These are phyloP conservation scores for Cottus gobio DNA, from an alignment of 2,113 vertebrate genomes.

Conservation along the genomic window DNA sequence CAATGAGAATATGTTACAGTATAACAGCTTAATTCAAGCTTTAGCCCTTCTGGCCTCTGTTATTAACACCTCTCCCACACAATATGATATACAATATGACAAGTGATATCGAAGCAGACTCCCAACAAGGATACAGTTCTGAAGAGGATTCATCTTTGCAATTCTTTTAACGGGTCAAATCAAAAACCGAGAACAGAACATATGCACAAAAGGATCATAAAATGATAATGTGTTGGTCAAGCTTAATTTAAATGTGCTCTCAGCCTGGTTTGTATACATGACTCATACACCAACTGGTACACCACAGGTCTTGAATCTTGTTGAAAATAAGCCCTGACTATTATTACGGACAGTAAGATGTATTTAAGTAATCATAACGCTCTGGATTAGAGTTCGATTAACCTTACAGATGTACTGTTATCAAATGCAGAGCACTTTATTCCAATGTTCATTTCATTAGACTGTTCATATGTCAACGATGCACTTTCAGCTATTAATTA, in stretches of 20 bases:
- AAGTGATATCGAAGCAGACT: slow-evolving; percentile 19
- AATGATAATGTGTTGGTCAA: background rate
- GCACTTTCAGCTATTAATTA: slow-evolving; percentile 45
- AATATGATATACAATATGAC: slow-evolving; percentile 4
- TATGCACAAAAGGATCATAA: background rate
- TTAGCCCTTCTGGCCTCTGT: slow-evolving; percentile 22
- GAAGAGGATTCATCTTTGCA: background rate
- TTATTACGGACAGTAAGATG: background rate
- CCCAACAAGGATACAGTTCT: background rate
- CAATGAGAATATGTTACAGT: slow-evolving; percentile 15
- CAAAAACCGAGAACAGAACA: slow-evolving; percentile 7
- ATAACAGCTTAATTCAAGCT: slow-evolving; percentile 17
- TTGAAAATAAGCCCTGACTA: background rate
- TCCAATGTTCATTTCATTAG: slow-evolving; percentile 15
- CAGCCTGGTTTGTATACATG: background rate
- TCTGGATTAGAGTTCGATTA: slow-evolving; percentile 20
- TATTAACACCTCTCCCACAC: slow-evolving; percentile 44
- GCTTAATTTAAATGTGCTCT: background rate
- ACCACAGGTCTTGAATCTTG: background rate
- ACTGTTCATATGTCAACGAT: background rate
- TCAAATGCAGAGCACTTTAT: slow-evolving; percentile 16
- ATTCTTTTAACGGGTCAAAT: background rate
- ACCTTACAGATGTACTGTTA: background rate
- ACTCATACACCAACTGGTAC: slow-evolving; percentile 1
- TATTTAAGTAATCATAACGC: background rate